These are phyloP conservation scores for Ctenoplectra terminalis DNA, from an alignment of 1,140 invertebrate genomes.

Conservation along the genomic window DNA sequence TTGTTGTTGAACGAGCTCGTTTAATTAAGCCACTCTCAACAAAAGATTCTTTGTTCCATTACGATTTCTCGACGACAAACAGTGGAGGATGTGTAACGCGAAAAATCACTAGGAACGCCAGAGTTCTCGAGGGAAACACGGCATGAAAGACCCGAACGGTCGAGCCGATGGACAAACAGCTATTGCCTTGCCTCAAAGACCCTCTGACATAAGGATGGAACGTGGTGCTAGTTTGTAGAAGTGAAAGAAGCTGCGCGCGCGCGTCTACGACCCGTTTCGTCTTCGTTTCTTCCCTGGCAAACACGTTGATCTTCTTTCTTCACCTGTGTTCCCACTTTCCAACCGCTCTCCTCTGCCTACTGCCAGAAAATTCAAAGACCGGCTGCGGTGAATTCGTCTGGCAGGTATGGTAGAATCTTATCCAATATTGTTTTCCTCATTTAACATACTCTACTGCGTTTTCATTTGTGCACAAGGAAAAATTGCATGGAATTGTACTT, in stretches of 20 bases:
- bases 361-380: background rate
- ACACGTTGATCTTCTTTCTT: conserved; percentile 28
- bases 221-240: conserved; percentile 30
- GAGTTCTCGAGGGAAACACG: background rate
- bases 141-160: conserved; percentile 9
- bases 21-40: background rate
- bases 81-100: too few relatives aligned
- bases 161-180: conserved; percentile 19
- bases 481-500: too few relatives aligned
- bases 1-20: background rate
- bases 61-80: background rate
- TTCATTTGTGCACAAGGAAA: too few relatives aligned
- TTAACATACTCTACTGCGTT: too few relatives aligned
- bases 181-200: conserved; percentile 42
- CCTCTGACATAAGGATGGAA: conserved; percentile 52
- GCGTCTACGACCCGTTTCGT: conserved; percentile 13
- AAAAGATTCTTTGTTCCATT: background rate
- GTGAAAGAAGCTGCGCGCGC: conserved; percentile 60
- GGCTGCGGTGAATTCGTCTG: background rate
- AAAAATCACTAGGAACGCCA: background rate
- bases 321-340: conserved; percentile 18
- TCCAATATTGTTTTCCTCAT: too few relatives aligned
- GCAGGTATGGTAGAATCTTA: background rate
- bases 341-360: background rate
- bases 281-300: conserved; percentile 40